Conservation (phyloP, 2,888 invertebrate genomes). For the Hyppa rectilinea region DNA sequence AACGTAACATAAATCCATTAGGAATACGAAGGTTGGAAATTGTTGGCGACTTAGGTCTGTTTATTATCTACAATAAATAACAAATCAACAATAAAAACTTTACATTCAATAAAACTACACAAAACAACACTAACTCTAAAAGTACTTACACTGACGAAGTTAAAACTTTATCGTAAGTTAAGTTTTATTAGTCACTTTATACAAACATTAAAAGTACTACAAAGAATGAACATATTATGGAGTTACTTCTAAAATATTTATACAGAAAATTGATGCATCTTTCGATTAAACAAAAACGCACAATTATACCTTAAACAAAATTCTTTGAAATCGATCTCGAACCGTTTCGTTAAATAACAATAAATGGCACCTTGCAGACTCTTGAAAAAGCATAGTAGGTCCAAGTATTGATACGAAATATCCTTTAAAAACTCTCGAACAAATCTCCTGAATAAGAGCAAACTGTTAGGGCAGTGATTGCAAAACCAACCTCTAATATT, state of each 20-base stretch:
- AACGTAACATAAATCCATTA: background rate
- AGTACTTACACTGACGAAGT: constrained; percentile 3
- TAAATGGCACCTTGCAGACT: constrained; percentile 39
- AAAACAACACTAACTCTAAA: constrained; percentile 25
- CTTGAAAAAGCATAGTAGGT: constrained; percentile 7
- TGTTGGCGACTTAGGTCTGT: constrained; percentile 28
- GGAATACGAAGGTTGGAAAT: background rate
- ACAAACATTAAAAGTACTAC: background rate
- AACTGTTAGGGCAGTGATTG: constrained; percentile 16
- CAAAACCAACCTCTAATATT: background rate
- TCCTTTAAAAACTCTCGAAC: constrained; percentile 31
- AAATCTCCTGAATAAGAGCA: constrained; percentile 18
- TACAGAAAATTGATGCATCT: constrained; percentile 7
- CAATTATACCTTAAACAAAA: constrained; percentile 15
- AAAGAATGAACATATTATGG: background rate
- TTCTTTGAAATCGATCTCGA: constrained; percentile 2
- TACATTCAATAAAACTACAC: constrained; percentile 34
- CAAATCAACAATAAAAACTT: constrained; percentile 32
- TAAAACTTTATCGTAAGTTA: background rate
- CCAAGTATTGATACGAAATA: constrained; percentile 14
- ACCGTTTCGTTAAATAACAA: constrained; percentile 8
- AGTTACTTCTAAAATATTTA: background rate
- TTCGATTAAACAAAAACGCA: background rate
- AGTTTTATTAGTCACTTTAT: background rate
- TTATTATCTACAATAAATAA: constrained; percentile 53